phyloP scores from a whole-genome alignment of 2,797 vertebrate genomes.

The Alauda arvensis region DNA sequence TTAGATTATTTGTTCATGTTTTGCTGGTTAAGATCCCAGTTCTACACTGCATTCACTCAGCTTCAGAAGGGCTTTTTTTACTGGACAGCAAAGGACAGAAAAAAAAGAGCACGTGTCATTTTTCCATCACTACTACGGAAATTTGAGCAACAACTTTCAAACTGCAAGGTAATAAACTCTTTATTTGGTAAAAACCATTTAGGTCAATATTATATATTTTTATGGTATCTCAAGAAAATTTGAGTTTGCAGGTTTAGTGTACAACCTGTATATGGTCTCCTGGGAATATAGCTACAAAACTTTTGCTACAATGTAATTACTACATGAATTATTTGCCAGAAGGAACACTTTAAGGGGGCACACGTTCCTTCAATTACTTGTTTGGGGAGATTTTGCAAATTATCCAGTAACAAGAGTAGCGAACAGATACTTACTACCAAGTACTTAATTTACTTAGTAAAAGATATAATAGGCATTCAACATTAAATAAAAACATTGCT shows the following conservation, averaged over 20 bases:
- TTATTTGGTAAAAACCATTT: slow-evolving; percentile 2
- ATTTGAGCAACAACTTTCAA: slow-evolving; percentile 15
- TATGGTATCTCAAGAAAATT: not conserved
- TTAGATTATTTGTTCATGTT: not conserved
- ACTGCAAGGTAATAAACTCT: not conserved
- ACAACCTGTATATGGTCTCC: not conserved
- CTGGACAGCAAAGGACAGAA: not conserved
- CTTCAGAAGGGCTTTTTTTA: not conserved
- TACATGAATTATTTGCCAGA: not conserved
- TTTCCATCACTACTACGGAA: not conserved
- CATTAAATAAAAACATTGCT: not conserved
- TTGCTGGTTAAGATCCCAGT: not conserved
- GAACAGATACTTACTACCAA: not conserved
- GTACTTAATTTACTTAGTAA: not conserved
- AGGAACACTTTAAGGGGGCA: not conserved
- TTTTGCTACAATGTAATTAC: not conserved
- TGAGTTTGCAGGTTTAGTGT: not conserved
- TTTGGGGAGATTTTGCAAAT: not conserved
- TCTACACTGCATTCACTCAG: not conserved
- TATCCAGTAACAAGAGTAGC: not conserved
- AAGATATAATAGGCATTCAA: not conserved
- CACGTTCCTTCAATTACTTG: not conserved
- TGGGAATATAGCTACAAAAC: not conserved
- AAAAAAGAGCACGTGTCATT: not conserved
- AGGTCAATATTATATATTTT: not conserved